A percentile compares a stretch with the other conserved stretches of the same genome.
Evolutionary conservation across 92 coral and sea anemone genomes (phyloP).

Genomic region (Bergia sp.): DNA sequence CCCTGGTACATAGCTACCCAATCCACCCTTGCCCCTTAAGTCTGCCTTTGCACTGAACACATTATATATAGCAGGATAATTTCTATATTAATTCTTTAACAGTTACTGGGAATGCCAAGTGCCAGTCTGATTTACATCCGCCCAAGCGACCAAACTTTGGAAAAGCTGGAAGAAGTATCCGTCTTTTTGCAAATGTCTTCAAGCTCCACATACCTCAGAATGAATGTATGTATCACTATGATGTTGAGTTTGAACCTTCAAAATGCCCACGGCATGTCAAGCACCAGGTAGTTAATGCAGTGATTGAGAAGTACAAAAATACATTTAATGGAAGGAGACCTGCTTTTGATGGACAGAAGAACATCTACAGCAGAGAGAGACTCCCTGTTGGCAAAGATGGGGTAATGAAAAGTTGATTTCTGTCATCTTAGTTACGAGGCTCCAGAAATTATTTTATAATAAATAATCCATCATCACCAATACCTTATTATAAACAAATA

Average conservation of each 20-base stretch:
- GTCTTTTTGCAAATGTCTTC: conserved; percentile 78
- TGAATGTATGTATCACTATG: conserved; percentile 74
- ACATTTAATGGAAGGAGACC: conserved; percentile 68
- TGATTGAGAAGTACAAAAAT: conserved; percentile 48
- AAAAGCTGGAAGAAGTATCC: conserved; percentile 67
- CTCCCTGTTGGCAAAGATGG: conserved; percentile 70
- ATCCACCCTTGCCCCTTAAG: too few species aligned
- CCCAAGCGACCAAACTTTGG: conserved; percentile 87
- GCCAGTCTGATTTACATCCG: conserved; percentile 10
- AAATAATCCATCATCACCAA: too few species aligned
- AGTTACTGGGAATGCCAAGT: conserved; percentile 1
- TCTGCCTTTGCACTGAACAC: too few species aligned
- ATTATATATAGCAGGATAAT: too few species aligned
- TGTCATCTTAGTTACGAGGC: not conserved
- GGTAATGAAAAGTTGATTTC: conserved; percentile 14
- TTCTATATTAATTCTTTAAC: not conserved
- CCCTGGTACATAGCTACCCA: too few species aligned
- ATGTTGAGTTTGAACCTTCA: conserved; percentile 74
- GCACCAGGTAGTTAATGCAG: conserved; percentile 67
- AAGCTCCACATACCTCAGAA: conserved; percentile 48
- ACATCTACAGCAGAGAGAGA: conserved; percentile 69
- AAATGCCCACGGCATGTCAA: conserved; percentile 63
- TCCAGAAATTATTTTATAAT: too few species aligned
- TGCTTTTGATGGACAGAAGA: conserved; percentile 87
- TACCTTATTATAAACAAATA: too few species aligned